Base-by-base conservation (phyloP, 2,113 vertebrate genomes). In the Echinops telfairi region DNA sequence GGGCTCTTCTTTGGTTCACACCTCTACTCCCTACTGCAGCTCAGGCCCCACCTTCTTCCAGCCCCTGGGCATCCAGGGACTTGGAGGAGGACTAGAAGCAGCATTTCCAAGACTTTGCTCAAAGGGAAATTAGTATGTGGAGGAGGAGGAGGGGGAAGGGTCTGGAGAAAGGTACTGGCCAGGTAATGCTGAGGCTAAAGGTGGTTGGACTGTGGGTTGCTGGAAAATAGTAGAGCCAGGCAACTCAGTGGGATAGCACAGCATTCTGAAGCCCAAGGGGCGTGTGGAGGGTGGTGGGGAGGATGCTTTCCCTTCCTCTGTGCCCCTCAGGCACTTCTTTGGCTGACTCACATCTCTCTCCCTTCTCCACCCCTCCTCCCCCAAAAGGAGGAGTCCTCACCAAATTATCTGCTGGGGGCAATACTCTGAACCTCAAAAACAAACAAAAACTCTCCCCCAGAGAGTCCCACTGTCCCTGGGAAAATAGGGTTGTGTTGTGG, bases 261-360 rank as follows among this genome's bases (percentile, higher is more conserved):
- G 60, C 9, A 29, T 29, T 40, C 36, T 83, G 33, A 29, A 66
- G n/a, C 6, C 68, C 47, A 53, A 53, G 47, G 47, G 9, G 47
- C n/a, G n/a, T 10, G 10, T 10, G 47, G 47, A 9, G 47, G 47
- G 47, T 71, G 38, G 29, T 16, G n/a, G 2, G 22, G n/a, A 7
- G 17, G 40, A 36, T n/a, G 29, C 3, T 27, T 38, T 0, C 0
- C 33, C 1, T 8, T 25, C 23, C 22, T 17, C 2, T 1, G 38
- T 6, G 19, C 43, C 19, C 53, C 81, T 77, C 6, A 9, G 7
- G 9, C 36, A 3, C 22, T 29, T 31, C 6, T 78, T 40, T 38
- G 25, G 81, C 47, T 33, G 8, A 33, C 81, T 29, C 60, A 16
- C 43, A 22, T 38, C 23, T 40, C 4, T 77, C 16, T 38, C 8